These are phyloP conservation scores for Medauroidea extradentata DNA, from an alignment of 1,140 invertebrate species.

Conservation along the genomic window DNA sequence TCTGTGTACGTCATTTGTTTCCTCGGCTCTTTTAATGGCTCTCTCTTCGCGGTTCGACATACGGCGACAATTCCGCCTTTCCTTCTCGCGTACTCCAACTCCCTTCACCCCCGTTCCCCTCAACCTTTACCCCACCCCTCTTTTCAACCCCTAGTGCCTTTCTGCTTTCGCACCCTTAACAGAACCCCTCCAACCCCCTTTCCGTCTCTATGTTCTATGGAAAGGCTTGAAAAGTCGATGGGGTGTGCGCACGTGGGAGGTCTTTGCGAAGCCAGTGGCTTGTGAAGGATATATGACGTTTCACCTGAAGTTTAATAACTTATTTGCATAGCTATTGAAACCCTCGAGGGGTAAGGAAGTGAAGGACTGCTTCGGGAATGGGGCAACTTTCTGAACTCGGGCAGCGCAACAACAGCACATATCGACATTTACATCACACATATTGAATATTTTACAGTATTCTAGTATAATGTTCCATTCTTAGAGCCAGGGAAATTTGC, in stretches of 20 bases:
- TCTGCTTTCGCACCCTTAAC: too few species aligned
- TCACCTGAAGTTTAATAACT: conserved; percentile 18
- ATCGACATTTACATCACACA: too few species aligned
- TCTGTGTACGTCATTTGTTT: conserved; percentile 41
- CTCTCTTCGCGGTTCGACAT: not conserved
- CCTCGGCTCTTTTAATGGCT: conserved; percentile 5
- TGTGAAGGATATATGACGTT: conserved; percentile 17
- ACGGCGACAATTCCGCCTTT: too few species aligned
- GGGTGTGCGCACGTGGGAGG: too few species aligned
- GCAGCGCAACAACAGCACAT: too few species aligned
- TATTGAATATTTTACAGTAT: too few species aligned
- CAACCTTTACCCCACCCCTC: not conserved
- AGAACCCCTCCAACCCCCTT: too few species aligned
- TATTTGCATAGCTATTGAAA: conserved; percentile 17
- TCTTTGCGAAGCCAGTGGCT: not conserved
- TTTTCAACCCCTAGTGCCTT: not conserved
- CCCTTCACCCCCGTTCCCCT: not conserved
- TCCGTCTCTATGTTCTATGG: too few species aligned
- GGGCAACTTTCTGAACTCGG: too few species aligned
- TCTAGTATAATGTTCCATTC: too few species aligned
- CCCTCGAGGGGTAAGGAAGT: not conserved
- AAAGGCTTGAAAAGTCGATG: not conserved
- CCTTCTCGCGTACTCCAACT: too few species aligned
- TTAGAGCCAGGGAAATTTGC: too few species aligned
- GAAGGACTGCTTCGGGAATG: not conserved